Base-by-base conservation (phyloP, 2,888 invertebrate genomes). In the Baccha elongata region DNA sequence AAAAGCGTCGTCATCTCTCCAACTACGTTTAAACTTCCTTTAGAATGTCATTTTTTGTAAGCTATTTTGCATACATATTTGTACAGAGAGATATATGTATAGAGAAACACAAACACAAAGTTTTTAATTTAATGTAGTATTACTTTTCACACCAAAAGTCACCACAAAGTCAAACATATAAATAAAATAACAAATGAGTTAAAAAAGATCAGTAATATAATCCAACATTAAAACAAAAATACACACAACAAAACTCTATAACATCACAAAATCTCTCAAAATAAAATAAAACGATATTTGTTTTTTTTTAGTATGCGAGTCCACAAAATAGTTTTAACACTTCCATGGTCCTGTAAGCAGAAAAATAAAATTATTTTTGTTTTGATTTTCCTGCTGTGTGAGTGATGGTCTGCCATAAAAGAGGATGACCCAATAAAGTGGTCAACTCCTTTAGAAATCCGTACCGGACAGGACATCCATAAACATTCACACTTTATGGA, bases 301-400 rank as follows among this genome's bases (percentile, higher is more conserved):
- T 42, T 60, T 44, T 60, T 42, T 0, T 29, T 29, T 67, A 76
- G 53, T n/a, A n/a, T n/a, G n/a, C 40, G 21, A 50, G n/a, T 69
- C 52, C 26, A 55, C 44, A 64, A 64, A 80, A 74, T 64, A 75
- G 65, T 81, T 75, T 58, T 35, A 71, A 65, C 75, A 75, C 75
- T 75, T 69, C 37, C 58, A 69, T 37, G 60, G 32, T 26, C 60
- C 50, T 21, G 26, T 29, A 15, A 60, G 40, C 62, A 62, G 26
- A 44, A 65, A 78, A 64, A 44, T 29, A 60, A 29, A 44, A 44
- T 29, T n/a, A n/a, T n/a, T n/a, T 7, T 52, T 46, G 35, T 52
- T 75, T 40, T 48, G 55, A 65, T 58, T 35, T 40, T 40, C 11
- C 46, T 10, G 37, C 7, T 68, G 44, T 23, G n/a, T 26, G 40